Base-by-base conservation (phyloP, 2,113 vertebrate species). In the Eptesicus fuscus region DNA sequence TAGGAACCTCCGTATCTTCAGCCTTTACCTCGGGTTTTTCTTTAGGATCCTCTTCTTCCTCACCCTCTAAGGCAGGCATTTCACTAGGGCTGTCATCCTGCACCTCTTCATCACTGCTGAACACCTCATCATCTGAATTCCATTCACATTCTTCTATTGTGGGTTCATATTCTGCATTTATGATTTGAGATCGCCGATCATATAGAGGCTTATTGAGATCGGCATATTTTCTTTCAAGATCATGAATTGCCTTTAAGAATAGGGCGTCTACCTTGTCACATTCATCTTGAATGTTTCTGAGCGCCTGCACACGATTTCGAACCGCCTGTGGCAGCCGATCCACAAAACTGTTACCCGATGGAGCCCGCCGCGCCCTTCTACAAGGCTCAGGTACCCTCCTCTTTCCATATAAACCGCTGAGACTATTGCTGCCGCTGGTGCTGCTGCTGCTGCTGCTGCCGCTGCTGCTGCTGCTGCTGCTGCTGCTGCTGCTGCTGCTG, bases 211-310 rank as follows among this genome's bases (percentile, higher is more conserved):
- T 99, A 98, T 99, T 99, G 53, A 99, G 99, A 61, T 99, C 99
- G 7, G 99, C 99, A 65, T 99, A 99, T 97, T 99, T 99, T 97
- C 99, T 98, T 98, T 99, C 99, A 97, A 99, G 98, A 95, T 99
- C 99, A 49, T 99, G 99, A 88, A 99, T 99, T 98, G 99, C 99
- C 96, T 99, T 99, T 76, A 99, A 99, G 97, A 99, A 99, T 96
- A 99, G 99, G 9, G 99, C 99, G 96, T 99, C 99, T 90, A 99
- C 99, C 97, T 99, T 99, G 90, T 99, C 99, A 84, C 99, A 99
- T 94, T 99, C 99, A 93, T 99, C 99, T 98, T 99, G 99, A 97
- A 99, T 99, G 98, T 99, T 99, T 98, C 99, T 99, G 28, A 99
- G 99, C 47, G 99, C 99, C 93, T 99, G 99, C 32, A 99, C 99